A percentile compares a stretch with the other conserved stretches of the same genome.
phyloP scores from a whole-genome alignment of 2,797 vertebrate genomes.

The Threskiornis aethiopicus region DNA sequence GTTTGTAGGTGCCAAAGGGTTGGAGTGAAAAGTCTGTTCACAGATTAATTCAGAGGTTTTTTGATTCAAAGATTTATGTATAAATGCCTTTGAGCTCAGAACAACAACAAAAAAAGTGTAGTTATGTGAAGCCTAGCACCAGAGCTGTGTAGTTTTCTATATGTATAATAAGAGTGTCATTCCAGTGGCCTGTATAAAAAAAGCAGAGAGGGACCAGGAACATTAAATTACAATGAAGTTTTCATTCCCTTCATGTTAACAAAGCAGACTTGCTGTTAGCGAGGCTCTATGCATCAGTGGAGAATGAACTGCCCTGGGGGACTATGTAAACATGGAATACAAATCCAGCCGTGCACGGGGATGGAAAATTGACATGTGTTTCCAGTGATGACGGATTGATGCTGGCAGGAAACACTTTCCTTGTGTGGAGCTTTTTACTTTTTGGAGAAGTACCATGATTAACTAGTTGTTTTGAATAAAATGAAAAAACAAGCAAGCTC shows the following conservation, averaged over 20 bases:
- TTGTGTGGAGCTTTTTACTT: neutral
- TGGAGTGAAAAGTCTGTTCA: neutral
- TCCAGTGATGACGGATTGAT: neutral
- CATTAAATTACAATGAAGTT: constrained; percentile 26
- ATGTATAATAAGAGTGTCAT: neutral
- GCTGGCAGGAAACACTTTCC: neutral
- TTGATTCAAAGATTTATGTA: neutral
- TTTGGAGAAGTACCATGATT: neutral
- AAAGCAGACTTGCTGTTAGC: constrained; percentile 36
- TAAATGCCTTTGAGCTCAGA: neutral
- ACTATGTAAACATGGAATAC: neutral
- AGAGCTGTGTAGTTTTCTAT: neutral
- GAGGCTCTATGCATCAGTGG: neutral
- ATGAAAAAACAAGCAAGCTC: neutral
- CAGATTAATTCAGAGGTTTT: neutral
- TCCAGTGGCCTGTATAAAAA: neutral
- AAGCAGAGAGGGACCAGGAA: neutral
- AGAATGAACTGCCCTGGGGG: constrained; percentile 3
- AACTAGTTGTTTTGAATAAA: neutral
- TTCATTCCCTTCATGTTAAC: constrained; percentile 31
- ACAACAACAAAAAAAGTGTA: neutral
- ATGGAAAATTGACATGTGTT: neutral
- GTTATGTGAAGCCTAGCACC: neutral
- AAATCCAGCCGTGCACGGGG: neutral
- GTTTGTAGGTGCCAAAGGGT: neutral